These are phyloP conservation scores for Spodoptera picta DNA, from an alignment of 2,888 invertebrate genomes.

Conservation along the genomic window DNA sequence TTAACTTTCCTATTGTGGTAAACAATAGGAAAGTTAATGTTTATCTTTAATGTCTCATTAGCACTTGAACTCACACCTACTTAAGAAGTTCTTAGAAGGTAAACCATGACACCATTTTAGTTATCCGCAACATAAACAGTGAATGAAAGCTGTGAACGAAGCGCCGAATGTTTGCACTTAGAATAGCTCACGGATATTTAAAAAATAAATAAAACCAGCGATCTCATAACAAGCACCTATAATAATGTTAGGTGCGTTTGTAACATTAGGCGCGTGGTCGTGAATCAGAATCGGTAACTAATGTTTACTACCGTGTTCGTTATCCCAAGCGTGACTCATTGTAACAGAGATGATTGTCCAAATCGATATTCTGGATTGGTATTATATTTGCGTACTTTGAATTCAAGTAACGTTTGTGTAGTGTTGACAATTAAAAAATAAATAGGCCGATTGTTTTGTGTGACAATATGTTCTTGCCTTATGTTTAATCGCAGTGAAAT, in stretches of 20 bases:
- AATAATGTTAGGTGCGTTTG: constrained; percentile 17
- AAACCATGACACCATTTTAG: constrained; percentile 39
- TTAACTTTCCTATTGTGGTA: constrained; percentile 43
- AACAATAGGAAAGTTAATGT: too few relatives aligned
- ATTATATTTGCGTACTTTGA: constrained; percentile 30
- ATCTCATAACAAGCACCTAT: constrained; percentile 18
- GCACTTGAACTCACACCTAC: constrained; percentile 35
- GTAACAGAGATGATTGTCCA: constrained; percentile 40
- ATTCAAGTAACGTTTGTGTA: constrained; percentile 28
- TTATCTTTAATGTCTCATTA: constrained; percentile 45
- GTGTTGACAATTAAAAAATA: constrained; percentile 7
- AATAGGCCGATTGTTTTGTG: constrained; percentile 32
- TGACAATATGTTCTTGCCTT: constrained; percentile 34
- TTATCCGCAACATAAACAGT: constrained; percentile 44
- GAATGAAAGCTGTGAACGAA: constrained; percentile 31
- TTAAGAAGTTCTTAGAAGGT: constrained; percentile 48
- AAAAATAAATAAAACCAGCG: constrained; percentile 27
- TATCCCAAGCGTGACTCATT: constrained; percentile 51
- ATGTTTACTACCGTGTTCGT: constrained; percentile 52
- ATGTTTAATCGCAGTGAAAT: constrained; percentile 55
- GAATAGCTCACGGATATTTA: constrained; percentile 34
- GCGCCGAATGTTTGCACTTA: constrained; percentile 40
- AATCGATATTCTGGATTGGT: constrained; percentile 32
- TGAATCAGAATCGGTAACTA: constrained; percentile 54
- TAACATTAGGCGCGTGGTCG: constrained; percentile 29